Base-by-base conservation (phyloP, 2,797 vertebrate species). In the Poecilia gillii region DNA sequence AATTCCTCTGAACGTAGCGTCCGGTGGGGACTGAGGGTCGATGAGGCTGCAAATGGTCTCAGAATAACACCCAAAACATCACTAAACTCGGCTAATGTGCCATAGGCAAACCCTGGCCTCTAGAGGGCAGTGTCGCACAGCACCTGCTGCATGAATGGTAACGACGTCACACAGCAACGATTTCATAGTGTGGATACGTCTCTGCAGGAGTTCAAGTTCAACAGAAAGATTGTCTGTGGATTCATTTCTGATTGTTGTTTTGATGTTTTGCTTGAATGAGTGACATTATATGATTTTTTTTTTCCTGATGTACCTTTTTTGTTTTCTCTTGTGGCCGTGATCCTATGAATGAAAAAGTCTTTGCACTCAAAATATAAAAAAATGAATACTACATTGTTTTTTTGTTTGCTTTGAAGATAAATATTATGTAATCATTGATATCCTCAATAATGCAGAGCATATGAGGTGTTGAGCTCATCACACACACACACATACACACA, bases 91-190 rank as follows among this genome's bases (percentile, higher is more conserved):
- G 90, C 89, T 78, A 74, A 87, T 57, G 88, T 93, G 90, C 86
- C 93, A 92, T 89, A 83, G 88, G 82, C 87, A 85, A 77, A 91
- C 83, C 88, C 79, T 86, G 89, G 89, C 90, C 89, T 85, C 92
- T 77, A 89, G 80, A 85, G 92, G 90, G 84, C 84, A 78, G 80
- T 13, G 83, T 36, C 82, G 77, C 81, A 87, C 85, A 81, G 78
- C 81, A 84, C 74, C 62, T 59, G 80, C 77, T 90, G 79, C 57
- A 62, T 79, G 76, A 71, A 84, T 77, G 73, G 74, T 80, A 81
- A 81, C 80, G 84, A 88, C 80, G 79, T 72, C 47, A 59, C 51
- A 59, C 72, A 77, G 73, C 74, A 39, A 76, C 11, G 71, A 51
- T 49, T 47, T 78, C 47, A 41, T 66, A 41, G 66, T 78, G 78